Evolutionary conservation across 2,888 invertebrate genomes (phyloP), one percentile per base, ranked within the genome.

Genomic region (Papilio protenor): DNA sequence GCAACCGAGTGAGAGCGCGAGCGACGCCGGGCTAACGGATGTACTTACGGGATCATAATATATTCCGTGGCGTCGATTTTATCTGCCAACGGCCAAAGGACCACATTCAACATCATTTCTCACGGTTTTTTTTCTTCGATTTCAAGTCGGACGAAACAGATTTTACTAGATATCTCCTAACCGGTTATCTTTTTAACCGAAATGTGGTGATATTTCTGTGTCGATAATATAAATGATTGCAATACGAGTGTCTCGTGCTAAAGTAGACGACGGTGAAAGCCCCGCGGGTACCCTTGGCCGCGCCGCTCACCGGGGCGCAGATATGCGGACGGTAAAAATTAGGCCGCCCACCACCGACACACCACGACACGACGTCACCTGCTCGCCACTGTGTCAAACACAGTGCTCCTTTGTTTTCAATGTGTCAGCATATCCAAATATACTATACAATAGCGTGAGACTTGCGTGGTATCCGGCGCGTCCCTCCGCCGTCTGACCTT

Each of bases 241-340:
- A 69, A 40, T 64, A 40, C 45, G n/a, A 21, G 12, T 45, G 21
- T 21, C 18, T 66, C n/a, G 66, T 11, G 18, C 66, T 4, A 45
- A 45, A 69, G 66, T 69, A 45, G 66, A 23, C 73, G 40, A 6
- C 57, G 11, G 73, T 57, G 73, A 73, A 73, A 73, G 73, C 73
- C 14, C 40, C 33, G 33, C 55, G 23, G 21, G 18, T 71, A 76
- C 71, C 71, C 75, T 76, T 59, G 76, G 57, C 75, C 72, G 71
- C 72, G 40, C 64, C 64, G 61, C 33, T 33, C 61, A 61, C 61
- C 61, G 14, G 27, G 27, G 27, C 27, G 21, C 5, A 59, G 23
- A 27, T 61, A 61, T 8, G 33, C 61, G 27, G 6, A 27, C 61
- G 16, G 14, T 61, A 61, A 61, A 33, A 61, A 61, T 27, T 27